Conservation (phyloP, 2,797 vertebrate species). For the Myotis pilosus region DNA sequence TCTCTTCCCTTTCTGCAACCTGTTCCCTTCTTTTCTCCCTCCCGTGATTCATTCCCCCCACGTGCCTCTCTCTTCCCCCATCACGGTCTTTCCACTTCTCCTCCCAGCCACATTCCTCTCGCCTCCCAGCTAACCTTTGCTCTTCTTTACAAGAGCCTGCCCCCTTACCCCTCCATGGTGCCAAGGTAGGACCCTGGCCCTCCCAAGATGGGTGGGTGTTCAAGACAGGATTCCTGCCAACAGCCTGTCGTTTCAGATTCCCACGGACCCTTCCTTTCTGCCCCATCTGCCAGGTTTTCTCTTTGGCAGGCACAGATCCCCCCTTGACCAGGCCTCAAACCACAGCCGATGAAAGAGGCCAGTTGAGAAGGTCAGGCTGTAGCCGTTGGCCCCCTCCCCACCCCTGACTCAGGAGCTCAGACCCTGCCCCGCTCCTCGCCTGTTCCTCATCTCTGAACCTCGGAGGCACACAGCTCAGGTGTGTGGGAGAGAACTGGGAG, state of each 20-base stretch:
- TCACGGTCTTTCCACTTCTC: not conserved
- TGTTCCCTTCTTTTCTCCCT: not conserved
- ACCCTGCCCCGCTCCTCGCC: not conserved
- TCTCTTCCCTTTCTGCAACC: not conserved
- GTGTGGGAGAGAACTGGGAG: not conserved
- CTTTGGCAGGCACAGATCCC: not conserved
- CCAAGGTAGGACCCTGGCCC: not conserved
- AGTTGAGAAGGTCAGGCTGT: not conserved
- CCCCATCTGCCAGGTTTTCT: not conserved
- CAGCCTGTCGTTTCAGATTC: not conserved
- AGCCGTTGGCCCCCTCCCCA: not conserved
- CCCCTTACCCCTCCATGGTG: not conserved
- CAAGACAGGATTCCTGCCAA: not conserved
- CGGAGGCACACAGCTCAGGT: not conserved
- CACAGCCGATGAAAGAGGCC: not conserved
- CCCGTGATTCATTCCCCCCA: not conserved
- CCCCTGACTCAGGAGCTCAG: not conserved
- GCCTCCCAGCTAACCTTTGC: not conserved
- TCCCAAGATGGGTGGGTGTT: not conserved
- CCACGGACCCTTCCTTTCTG: not conserved
- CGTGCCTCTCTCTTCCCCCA: not conserved
- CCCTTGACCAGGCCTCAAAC: not conserved
- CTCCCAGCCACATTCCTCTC: not conserved
- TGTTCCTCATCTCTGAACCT: not conserved
- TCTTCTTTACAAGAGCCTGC: not conserved